phyloP scores from a whole-genome alignment of 2,797 vertebrate species.

The Antrozous pallidus region DNA sequence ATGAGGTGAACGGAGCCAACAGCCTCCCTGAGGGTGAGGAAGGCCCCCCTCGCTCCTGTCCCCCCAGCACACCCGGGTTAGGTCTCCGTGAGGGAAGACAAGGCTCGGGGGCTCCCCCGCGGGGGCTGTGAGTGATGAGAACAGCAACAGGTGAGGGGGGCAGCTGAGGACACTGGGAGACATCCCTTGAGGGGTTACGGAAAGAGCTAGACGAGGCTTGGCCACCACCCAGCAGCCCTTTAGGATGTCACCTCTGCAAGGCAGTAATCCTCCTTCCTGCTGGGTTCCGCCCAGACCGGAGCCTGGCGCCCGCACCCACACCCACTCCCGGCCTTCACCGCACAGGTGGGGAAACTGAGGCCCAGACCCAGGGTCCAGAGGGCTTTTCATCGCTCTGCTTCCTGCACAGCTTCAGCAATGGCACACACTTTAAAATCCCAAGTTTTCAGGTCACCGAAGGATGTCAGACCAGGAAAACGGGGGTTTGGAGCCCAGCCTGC shows the following conservation, averaged over 20 bases:
- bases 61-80: rapidly evolving
- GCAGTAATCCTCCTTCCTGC: not conserved
- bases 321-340: not conserved
- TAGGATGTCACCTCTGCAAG: rapidly evolving
- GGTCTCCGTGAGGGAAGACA: not conserved
- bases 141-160: not conserved
- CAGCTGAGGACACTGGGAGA: not conserved
- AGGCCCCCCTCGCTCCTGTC: not conserved
- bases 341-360: not conserved
- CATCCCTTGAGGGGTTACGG: not conserved
- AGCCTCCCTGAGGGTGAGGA: rapidly evolving
- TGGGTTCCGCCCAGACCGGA: rapidly evolving
- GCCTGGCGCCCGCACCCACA: rapidly evolving
- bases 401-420: not conserved
- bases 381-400: not conserved
- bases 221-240: not conserved
- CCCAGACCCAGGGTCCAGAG: not conserved
- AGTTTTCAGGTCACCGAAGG: not conserved
- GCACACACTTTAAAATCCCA: not conserved
- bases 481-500: not conserved
- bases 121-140: rapidly evolving
- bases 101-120: rapidly evolving
- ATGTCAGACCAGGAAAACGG: not conserved
- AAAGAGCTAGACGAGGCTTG: not conserved
- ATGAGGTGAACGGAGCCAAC: rapidly evolving